Percentiles rank a stretch among this genome's conserved stretches.
Conservation (phyloP, 2,113 vertebrate species). For the Clupea harengus region DNA sequence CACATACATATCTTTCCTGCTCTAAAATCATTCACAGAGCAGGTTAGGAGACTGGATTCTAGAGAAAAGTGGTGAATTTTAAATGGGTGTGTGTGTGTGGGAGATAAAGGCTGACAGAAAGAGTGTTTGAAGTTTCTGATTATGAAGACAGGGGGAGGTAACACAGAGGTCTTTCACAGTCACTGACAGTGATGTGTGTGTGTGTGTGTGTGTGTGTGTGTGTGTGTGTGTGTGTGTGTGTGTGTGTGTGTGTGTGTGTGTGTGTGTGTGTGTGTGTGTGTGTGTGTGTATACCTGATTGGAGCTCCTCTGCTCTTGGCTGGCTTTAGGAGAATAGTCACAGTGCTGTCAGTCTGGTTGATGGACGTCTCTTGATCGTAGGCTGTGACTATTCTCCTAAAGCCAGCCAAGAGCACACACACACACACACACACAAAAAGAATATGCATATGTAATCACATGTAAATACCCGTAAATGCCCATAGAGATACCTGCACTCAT, state of each 20-base stretch:
- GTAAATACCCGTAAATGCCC: no score
- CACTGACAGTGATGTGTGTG: neutral
- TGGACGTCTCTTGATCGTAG: slow-evolving; percentile 92
- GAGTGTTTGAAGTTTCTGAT: neutral
- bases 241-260: slow-evolving; percentile 40
- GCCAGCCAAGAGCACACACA: slow-evolving; percentile 86
- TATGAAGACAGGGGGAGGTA: neutral
- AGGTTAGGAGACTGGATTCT: no score
- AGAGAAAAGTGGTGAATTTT: no score
- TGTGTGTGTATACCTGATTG: slow-evolving; percentile 83
- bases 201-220: neutral
- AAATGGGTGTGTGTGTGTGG: no score
- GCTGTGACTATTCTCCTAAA: slow-evolving; percentile 92
- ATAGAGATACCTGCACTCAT: no score
- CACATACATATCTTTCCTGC: no score
- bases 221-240: slow-evolving; percentile 20
- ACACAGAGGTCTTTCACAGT: neutral
- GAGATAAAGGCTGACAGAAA: neutral
- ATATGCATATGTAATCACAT: no score
- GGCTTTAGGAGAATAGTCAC: slow-evolving; percentile 94
- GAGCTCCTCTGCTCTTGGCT: slow-evolving; percentile 94
- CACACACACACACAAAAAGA: neutral
- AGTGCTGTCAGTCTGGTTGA: slow-evolving; percentile 96
- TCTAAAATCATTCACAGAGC: no score
- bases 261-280: neutral